Base-by-base conservation (phyloP, 2,888 invertebrate species). In the Neoitamus cyanurus region DNA sequence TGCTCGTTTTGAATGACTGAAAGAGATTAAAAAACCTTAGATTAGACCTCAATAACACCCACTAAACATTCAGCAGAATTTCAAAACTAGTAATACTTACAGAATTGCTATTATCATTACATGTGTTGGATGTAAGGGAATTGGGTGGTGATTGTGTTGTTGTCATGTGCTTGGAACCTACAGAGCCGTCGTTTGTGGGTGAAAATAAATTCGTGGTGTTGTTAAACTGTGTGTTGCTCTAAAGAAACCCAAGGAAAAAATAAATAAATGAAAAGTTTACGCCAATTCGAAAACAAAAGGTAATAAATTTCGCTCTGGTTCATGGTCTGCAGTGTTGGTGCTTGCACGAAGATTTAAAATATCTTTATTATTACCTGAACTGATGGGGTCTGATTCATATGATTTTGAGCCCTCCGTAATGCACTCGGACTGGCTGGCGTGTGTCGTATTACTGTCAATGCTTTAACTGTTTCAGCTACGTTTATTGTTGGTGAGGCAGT, bases 381-480 rank as follows among this genome's bases (percentile, higher is more conserved):
- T 46, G 42, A 46, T 48, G 42, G 28, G 85, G 87, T 34, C 72
- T 88, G 88, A 84, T 88, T 87, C 82, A 86, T 84, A 84, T 87
- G 85, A 84, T 85, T 86, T 85, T 90, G 90, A 85, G 89, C 88
- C 86, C 95, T 93, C 6, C 96, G 93, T 31, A 95, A 91, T 4
- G 95, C 93, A 87, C 95, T 94, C 3, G 97, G 97, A 87, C 97
- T 97, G 2, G 97, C 96, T 0, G 97, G 97, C 88, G 95, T 96
- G 91, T 97, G 97, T 88, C 96, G 95, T 86, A 97, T 91, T 89
- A 97, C 96, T 0, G 96, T 97, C 84, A 97, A 91, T 68, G 96
- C 96, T 89, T 96, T 96, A 6, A 97, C 96, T 0, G 97, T 96
- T 90, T 97, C 97, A 0, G 97, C 96, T 20, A 97, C 97, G 88